Conservation (phyloP, 2,888 invertebrate genomes). For the Nasonovia ribisnigri region DNA sequence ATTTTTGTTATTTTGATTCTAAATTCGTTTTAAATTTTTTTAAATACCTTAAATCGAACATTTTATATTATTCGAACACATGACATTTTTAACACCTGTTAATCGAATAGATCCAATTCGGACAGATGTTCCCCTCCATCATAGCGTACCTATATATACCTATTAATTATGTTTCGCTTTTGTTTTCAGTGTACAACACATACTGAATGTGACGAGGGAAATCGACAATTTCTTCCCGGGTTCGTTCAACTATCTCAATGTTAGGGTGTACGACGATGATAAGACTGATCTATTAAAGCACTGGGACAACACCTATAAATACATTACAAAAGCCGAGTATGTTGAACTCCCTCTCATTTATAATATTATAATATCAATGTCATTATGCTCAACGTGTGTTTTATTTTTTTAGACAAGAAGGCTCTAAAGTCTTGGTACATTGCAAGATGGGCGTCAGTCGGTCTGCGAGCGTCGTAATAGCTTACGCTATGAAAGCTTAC, state of each 20-base stretch:
- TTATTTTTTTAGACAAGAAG: slow-evolving; percentile 77
- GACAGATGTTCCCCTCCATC: background rate
- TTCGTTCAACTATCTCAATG: slow-evolving; percentile 94
- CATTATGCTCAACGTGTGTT: background rate
- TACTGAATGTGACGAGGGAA: slow-evolving; percentile 97
- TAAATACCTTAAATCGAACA: background rate
- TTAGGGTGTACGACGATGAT: slow-evolving; percentile 97
- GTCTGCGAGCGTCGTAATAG: slow-evolving; percentile 97
- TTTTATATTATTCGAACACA: background rate
- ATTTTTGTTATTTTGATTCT: background rate
- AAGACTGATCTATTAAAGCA: slow-evolving; percentile 95
- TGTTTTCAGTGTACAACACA: slow-evolving; percentile 87
- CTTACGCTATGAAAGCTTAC: slow-evolving; percentile 98
- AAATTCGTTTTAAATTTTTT: background rate
- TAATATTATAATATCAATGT: background rate
- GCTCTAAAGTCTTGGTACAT: slow-evolving; percentile 95
- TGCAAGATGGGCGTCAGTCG: slow-evolving; percentile 99
- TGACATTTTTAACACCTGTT: background rate
- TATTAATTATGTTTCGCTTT: background rate
- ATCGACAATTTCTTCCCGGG: slow-evolving; percentile 99
- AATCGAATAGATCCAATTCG: background rate
- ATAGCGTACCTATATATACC: background rate
- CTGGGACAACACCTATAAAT: slow-evolving; percentile 98
- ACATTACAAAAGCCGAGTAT: slow-evolving; percentile 89
- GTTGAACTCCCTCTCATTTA: background rate